These are phyloP conservation scores for Carterocephalus palaemon DNA, from an alignment of 2,888 invertebrate genomes.

Conservation along the genomic window DNA sequence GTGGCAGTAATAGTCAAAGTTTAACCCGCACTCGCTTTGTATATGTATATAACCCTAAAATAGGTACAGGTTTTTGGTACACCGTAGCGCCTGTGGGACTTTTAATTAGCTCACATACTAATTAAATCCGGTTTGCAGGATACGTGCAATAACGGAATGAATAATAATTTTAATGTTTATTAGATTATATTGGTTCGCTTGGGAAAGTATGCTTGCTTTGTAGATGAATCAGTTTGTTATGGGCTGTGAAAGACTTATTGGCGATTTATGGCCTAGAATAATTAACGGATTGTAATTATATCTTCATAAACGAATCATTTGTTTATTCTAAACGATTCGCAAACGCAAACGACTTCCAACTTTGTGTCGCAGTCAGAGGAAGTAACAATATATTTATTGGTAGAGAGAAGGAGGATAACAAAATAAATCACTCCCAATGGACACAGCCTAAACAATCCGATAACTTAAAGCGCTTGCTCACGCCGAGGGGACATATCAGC, in stretches of 20 bases:
- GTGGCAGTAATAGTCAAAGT: conserved; percentile 2
- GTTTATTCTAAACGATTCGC: no score
- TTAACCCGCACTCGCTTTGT: conserved; percentile 1
- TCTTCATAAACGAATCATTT: no score
- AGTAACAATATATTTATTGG: conserved; percentile 11
- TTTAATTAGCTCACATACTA: conserved; percentile 1
- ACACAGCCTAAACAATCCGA: conserved; percentile 47
- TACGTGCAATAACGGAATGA: no score
- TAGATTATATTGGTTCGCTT: no score
- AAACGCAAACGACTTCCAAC: conserved; percentile 10
- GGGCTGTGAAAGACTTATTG: no score
- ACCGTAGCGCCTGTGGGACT: background rate
- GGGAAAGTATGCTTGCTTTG: no score
- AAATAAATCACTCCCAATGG: conserved; percentile 22
- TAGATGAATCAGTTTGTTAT: no score
- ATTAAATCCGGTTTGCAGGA: no score
- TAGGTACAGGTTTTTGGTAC: background rate
- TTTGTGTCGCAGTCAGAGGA: conserved; percentile 6
- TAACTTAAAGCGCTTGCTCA: conserved; percentile 46
- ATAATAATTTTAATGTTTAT: no score
- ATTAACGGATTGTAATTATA: no score
- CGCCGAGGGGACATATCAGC: conserved; percentile 51
- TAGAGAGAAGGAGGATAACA: conserved; percentile 17
- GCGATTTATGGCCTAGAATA: no score
- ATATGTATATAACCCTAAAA: conserved; percentile 1